These are phyloP conservation scores for Neosilurus hyrtlii DNA, from an alignment of 2,797 vertebrate species.

Conservation along the genomic window DNA sequence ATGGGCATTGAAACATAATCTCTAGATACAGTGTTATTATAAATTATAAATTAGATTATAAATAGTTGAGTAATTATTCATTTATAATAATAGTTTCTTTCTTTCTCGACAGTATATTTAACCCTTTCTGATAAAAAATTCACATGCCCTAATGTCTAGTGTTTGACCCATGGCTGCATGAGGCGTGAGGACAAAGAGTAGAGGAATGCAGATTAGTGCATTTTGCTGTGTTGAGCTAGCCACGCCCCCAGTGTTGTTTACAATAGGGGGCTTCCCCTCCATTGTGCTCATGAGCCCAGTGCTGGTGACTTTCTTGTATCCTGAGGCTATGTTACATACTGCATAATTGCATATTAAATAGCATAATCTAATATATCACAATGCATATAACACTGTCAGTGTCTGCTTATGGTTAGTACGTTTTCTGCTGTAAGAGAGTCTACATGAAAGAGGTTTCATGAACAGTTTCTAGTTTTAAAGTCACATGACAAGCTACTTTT, in stretches of 20 bases:
- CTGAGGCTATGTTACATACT: background rate
- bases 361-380: background rate
- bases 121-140: background rate
- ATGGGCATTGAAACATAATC: background rate
- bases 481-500: background rate
- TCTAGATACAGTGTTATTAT: background rate
- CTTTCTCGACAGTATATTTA: background rate
- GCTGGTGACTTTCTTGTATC: slow-evolving; percentile 15
- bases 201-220: slow-evolving; percentile 52
- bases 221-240: slow-evolving; percentile 31
- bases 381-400: background rate
- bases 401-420: background rate
- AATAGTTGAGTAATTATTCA: background rate
- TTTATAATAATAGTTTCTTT: background rate
- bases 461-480: background rate
- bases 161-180: background rate
- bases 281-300: slow-evolving; percentile 39
- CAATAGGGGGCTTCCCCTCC: slow-evolving; percentile 26
- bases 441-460: background rate
- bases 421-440: background rate
- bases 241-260: slow-evolving; percentile 28
- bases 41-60: background rate
- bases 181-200: slow-evolving; percentile 48
- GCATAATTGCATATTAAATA: background rate
- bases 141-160: background rate